phyloP scores from a whole-genome alignment of 2,888 invertebrate species.

The Idaea dimidiata region DNA sequence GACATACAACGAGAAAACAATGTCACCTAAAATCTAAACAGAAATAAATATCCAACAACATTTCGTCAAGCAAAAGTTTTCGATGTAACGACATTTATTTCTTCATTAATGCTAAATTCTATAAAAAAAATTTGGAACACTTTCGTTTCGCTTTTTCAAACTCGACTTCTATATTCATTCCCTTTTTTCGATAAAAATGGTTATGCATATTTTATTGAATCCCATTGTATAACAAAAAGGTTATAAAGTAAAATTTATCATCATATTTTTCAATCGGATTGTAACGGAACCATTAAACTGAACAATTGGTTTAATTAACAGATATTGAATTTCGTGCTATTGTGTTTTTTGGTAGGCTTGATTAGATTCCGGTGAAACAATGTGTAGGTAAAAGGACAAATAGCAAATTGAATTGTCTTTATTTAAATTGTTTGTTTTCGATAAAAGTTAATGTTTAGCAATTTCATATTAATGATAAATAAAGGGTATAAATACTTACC shows the following conservation, averaged over 20 bases:
- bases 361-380: constrained; percentile 71
- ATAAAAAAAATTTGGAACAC: too few species aligned
- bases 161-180: background rate
- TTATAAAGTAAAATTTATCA: constrained; percentile 12
- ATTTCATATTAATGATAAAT: background rate
- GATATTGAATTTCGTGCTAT: constrained; percentile 62
- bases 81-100: too few species aligned
- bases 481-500: too few species aligned
- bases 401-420: constrained; percentile 65
- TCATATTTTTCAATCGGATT: constrained; percentile 26
- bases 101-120: too few species aligned
- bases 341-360: constrained; percentile 64
- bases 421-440: constrained; percentile 55
- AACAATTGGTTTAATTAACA: constrained; percentile 73
- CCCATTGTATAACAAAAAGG: constrained; percentile 2
- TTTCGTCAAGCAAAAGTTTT: too few species aligned
- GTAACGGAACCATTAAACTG: constrained; percentile 41
- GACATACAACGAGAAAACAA: too few species aligned
- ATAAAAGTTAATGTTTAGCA: background rate
- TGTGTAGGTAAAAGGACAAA: constrained; percentile 60
- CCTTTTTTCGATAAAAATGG: background rate
- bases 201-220: background rate
- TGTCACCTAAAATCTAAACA: too few species aligned
- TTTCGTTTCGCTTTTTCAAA: too few species aligned
- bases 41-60: too few species aligned